Conservation (phyloP, 1,140 invertebrate genomes). For the Cecropterus lyciades region DNA sequence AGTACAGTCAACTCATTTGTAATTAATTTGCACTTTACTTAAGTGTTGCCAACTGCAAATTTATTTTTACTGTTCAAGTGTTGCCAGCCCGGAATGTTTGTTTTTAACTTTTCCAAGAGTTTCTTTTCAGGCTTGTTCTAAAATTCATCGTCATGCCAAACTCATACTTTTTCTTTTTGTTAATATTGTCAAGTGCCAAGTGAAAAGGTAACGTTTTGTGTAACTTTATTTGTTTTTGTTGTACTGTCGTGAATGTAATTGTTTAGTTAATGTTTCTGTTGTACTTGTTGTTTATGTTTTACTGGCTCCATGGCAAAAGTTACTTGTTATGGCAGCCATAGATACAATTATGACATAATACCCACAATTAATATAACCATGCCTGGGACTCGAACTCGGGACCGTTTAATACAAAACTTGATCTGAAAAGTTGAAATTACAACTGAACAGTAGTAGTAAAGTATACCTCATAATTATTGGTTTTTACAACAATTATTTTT, state of each 20-base stretch:
- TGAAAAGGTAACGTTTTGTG: slow-evolving; percentile 46
- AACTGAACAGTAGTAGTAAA: no score
- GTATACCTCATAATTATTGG: no score
- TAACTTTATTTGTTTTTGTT: slow-evolving; percentile 25
- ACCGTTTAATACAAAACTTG: no score
- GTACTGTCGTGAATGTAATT: slow-evolving; percentile 25
- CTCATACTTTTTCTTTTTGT: slow-evolving; percentile 52
- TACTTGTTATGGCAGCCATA: no score
- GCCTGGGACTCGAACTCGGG: no score
- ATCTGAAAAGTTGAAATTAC: no score
- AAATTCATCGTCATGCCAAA: slow-evolving; percentile 51
- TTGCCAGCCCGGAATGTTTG: slow-evolving; percentile 32
- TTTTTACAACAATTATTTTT: no score
- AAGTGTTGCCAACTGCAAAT: slow-evolving; percentile 32
- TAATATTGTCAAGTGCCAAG: slow-evolving; percentile 51
- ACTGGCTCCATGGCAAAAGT: no score
- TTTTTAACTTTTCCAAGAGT: slow-evolving; percentile 39
- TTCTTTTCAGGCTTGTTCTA: slow-evolving; percentile 58
- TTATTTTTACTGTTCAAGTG: slow-evolving; percentile 31
- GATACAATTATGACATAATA: no score
- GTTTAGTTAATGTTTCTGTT: slow-evolving; percentile 20
- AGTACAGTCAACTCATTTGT: slow-evolving; percentile 54
- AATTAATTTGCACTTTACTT: slow-evolving; percentile 64
- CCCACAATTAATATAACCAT: no score
- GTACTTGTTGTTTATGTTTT: not conserved